phyloP scores from a whole-genome alignment of 2,888 invertebrate species.

The Chloroclystis v-ata region DNA sequence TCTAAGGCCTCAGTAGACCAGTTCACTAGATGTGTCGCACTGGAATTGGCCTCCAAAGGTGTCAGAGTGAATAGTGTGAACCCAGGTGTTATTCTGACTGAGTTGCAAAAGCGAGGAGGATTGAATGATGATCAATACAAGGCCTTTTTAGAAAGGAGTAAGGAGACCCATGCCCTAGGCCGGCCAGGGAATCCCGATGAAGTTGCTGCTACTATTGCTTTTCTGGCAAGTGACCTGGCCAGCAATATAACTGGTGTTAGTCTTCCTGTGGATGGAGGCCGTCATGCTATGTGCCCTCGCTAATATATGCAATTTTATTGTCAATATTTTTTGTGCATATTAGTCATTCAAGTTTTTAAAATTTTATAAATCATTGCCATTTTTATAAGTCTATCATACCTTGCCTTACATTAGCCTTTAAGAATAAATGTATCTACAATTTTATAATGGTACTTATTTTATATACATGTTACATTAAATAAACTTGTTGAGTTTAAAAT shows the following conservation, averaged over 20 bases:
- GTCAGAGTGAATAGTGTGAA: constrained; percentile 95
- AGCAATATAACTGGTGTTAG: constrained; percentile 94
- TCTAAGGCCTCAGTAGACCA: constrained; percentile 97
- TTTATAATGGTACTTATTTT: background rate
- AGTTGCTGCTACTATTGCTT: constrained; percentile 93
- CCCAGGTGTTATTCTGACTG: constrained; percentile 94
- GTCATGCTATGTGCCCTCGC: constrained; percentile 95
- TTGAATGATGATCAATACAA: constrained; percentile 88
- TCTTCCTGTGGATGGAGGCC: constrained; percentile 95
- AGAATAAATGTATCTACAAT: background rate
- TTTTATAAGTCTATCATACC: too few relatives aligned
- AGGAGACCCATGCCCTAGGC: constrained; percentile 94
- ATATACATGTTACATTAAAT: constrained; percentile 13
- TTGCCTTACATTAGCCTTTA: constrained; percentile 11
- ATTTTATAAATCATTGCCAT: too few relatives aligned
- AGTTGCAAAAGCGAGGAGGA: constrained; percentile 91
- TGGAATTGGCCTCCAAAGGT: constrained; percentile 89
- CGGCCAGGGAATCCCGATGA: constrained; percentile 90
- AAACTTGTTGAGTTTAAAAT: constrained; percentile 7
- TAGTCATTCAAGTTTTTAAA: too few relatives aligned
- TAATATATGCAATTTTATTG: constrained; percentile 53
- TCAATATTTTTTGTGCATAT: background rate
- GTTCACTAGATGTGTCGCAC: constrained; percentile 93
- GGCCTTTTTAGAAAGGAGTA: constrained; percentile 89
- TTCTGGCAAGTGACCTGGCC: constrained; percentile 91